A percentile compares a stretch with the other conserved stretches of the same genome.
phyloP scores from a whole-genome alignment of 2,888 invertebrate species.

The Synanthedon myopaeformis region DNA sequence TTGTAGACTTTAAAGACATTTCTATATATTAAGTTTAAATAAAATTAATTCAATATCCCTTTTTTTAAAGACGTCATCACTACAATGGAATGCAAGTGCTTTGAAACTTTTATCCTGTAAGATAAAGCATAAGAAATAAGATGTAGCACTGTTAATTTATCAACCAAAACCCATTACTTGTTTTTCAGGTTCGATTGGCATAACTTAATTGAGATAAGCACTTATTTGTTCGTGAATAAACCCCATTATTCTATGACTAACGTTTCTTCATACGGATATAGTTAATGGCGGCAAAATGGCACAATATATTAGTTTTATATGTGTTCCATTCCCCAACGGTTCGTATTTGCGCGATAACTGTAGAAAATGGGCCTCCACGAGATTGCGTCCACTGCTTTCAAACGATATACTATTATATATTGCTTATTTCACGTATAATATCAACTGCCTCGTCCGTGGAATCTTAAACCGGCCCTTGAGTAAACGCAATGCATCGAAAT shows the following conservation, averaged over 20 bases:
- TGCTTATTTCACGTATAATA: slow-evolving; percentile 5
- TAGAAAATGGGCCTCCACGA: slow-evolving; percentile 24
- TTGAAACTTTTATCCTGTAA: no score
- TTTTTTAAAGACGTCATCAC: no score
- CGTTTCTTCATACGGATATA: slow-evolving; percentile 19
- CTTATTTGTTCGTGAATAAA: neutral
- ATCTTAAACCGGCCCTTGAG: neutral
- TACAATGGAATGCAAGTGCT: no score
- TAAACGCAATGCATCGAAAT: neutral
- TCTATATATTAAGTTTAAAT: no score
- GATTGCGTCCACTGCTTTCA: slow-evolving; percentile 26
- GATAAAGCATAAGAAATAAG: no score
- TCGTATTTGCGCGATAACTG: slow-evolving; percentile 30
- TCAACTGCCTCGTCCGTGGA: neutral
- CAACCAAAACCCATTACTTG: slow-evolving; percentile 14
- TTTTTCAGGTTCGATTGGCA: no score
- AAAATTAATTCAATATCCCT: no score
- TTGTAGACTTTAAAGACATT: no score
- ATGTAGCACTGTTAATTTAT: slow-evolving; percentile 7
- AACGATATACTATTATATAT: slow-evolving; percentile 34
- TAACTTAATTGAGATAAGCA: no score
- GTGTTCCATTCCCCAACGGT: slow-evolving; percentile 23
- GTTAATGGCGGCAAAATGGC: slow-evolving; percentile 35
- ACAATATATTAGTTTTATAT: slow-evolving; percentile 47
- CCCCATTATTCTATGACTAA: slow-evolving; percentile 6